Base-by-base conservation (phyloP, 2,797 vertebrate genomes). In the Dermochelys coriacea region DNA sequence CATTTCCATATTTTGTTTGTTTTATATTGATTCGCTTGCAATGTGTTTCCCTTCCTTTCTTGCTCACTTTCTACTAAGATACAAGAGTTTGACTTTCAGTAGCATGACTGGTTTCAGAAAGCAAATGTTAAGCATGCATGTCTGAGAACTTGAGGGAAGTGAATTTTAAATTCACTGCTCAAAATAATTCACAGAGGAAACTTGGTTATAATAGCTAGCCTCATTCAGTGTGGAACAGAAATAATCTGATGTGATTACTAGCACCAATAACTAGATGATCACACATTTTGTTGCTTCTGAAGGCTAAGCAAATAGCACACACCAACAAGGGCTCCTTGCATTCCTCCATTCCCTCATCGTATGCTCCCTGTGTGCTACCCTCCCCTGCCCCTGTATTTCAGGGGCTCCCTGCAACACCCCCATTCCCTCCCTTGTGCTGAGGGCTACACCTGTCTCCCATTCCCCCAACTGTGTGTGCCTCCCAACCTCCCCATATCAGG, bases 121-220 rank as follows among this genome's bases (percentile, higher is more conserved):
- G 64, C 29, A 92, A 90, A 95, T 82, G 84, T 68, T 84, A 91
- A 31, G 80, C 18, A 25, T 0, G 3, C 11, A 84, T 85, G 41
- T 71, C 85, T 80, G 80, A 91, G 89, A 80, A 90, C 19, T 12
- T 74, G 21, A 90, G 16, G 54, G 61, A 57, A 95, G 23, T 84
- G 54, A 11, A 85, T 85, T 96, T 93, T 91, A 94, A 95, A 81
- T 4, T 71, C 55, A n/a, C 34, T 55, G 4, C 79, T 93, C 47
- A 80, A 59, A 93, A 88, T 29, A 71, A 80, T 54, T 81, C 77
- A 45, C 19, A 71, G 52, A 82, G 57, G 34, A 92, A 90, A 85
- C 4, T 71, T 87, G 15, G 87, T 82, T 89, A 71, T 52, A 94
- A 87, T 61, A 89, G 23, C 84, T 55, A 85, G 9, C 52, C 91